Base-by-base conservation (phyloP, 2,797 vertebrate species). In the Siniperca undulata region DNA sequence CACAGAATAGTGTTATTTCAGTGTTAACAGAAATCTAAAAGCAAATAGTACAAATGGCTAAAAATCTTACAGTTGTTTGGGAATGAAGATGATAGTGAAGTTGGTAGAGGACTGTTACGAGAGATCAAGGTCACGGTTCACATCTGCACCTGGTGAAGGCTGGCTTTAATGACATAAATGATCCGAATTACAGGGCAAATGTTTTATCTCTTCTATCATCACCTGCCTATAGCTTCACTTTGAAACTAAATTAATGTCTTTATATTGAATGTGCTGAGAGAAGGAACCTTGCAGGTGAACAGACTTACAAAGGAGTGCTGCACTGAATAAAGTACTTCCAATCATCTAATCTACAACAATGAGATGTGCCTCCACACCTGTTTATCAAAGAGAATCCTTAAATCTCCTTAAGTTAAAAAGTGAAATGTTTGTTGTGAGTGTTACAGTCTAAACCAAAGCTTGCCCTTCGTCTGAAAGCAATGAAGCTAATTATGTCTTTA, bases 401-500 rank as follows among this genome's bases (percentile, higher is more conserved):
- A 52, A 38, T 67, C 59, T 70, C 36, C 40, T 24, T 24, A 24
- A 30, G 34, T 59, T 40, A 53, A 68, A 78, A 81, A 46, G 24
- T 27, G 13, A 82, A 48, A 81, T 36, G 42, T 70, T 76, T 77
- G 67, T 80, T 80, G 56, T 77, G 62, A 75, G 52, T 60, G 22
- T 78, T 61, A 14, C 48, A 34, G 46, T 66, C 27, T 56, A 20
- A 74, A 55, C 40, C 7, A 8, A 61, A 70, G 34, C 22, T 66
- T 14, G 48, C 48, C 80, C 46, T 77, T 58, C 17, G 10, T 73
- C 79, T 90, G 59, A 86, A 88, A 86, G 77, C 83, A 70, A 20
- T 66, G 36, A 70, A 77, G 74, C 58, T 93, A 92, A 95, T 93
- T 90, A 95, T 90, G 92, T 88, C 92, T 87, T 93, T 83, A 90